A percentile compares a stretch with the other conserved stretches of the same genome.
phyloP scores from a whole-genome alignment of 2,888 invertebrate species.

The Artemia sinica region DNA sequence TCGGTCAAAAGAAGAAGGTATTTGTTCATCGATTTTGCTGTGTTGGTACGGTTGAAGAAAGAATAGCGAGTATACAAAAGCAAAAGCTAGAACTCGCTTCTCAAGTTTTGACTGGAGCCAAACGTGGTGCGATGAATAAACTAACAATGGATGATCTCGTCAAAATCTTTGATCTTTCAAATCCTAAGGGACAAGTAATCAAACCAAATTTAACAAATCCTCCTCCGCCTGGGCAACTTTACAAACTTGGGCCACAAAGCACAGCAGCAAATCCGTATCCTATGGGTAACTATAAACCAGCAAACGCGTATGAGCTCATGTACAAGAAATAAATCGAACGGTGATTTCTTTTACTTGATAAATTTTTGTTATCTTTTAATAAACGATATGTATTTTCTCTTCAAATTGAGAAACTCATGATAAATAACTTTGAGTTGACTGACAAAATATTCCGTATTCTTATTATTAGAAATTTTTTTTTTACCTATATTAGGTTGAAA shows the following conservation, averaged over 20 bases:
- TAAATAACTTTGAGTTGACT: no score
- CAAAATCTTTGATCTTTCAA: conserved; percentile 30
- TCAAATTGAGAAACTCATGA: no score
- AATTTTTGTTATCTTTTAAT: no score
- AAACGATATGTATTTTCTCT: no score
- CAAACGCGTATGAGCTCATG: not conserved
- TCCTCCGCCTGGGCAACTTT: conserved; percentile 3
- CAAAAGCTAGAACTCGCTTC: conserved; percentile 58
- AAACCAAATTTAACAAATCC: not conserved
- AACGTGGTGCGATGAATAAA: conserved; percentile 42
- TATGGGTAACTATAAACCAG: conserved; percentile 6
- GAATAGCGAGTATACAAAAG: conserved; percentile 47
- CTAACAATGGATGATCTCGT: conserved; percentile 57
- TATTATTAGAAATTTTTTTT: no score
- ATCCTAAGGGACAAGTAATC: not conserved
- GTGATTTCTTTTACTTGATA: no score
- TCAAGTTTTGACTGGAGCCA: conserved; percentile 52
- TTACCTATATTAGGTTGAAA: no score
- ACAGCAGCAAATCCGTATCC: not conserved
- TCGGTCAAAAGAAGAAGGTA: conserved; percentile 13
- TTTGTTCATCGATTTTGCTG: conserved; percentile 14
- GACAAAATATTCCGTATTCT: no score
- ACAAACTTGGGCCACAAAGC: not conserved
- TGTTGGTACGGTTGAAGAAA: conserved; percentile 14
- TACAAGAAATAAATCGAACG: no score